phyloP scores from a whole-genome alignment of 1,140 invertebrate species.

The Tribolium castaneum region DNA sequence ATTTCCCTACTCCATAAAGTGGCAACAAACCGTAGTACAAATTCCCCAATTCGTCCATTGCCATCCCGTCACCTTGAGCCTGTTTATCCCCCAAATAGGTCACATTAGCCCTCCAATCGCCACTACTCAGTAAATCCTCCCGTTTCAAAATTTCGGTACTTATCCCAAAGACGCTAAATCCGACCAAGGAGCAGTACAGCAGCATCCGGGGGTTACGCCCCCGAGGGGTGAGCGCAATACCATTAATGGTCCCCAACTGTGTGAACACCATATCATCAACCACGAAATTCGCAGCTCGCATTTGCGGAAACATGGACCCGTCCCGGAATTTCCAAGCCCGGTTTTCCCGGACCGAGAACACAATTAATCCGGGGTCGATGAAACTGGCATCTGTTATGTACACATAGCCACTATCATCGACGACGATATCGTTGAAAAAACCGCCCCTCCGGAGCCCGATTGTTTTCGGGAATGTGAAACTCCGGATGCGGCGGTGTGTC shows the following conservation, averaged over 20 bases:
- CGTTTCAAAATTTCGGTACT: slow-evolving; percentile 69
- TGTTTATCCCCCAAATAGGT: slow-evolving; percentile 69
- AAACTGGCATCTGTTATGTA: slow-evolving; percentile 77
- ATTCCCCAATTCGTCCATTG: slow-evolving; percentile 73
- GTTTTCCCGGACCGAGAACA: slow-evolving; percentile 71
- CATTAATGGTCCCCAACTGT: slow-evolving; percentile 70
- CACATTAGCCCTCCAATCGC: slow-evolving; percentile 59
- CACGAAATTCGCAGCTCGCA: slow-evolving; percentile 68
- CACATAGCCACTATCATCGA: slow-evolving; percentile 75
- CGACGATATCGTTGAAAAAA: slow-evolving; percentile 75
- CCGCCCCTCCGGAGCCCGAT: slow-evolving; percentile 67
- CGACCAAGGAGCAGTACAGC: slow-evolving; percentile 75
- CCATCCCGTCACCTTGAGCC: slow-evolving; percentile 75
- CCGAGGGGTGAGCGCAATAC: slow-evolving; percentile 73
- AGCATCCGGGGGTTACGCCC: slow-evolving; percentile 65
- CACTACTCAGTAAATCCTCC: slow-evolving; percentile 62
- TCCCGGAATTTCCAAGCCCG: slow-evolving; percentile 78
- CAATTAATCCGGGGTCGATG: slow-evolving; percentile 76
- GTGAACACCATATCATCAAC: slow-evolving; percentile 69
- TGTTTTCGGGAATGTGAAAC: slow-evolving; percentile 68
- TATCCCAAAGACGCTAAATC: slow-evolving; percentile 72
- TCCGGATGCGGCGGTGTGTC: slow-evolving; percentile 67
- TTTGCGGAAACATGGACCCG: slow-evolving; percentile 71
- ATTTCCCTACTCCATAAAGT: slow-evolving; percentile 73
- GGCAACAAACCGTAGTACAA: slow-evolving; percentile 76